Evolutionary conservation across 2,797 vertebrate species (phyloP), one percentile per base, ranked within the genome.

Genomic region (Sebastes itinus): DNA sequence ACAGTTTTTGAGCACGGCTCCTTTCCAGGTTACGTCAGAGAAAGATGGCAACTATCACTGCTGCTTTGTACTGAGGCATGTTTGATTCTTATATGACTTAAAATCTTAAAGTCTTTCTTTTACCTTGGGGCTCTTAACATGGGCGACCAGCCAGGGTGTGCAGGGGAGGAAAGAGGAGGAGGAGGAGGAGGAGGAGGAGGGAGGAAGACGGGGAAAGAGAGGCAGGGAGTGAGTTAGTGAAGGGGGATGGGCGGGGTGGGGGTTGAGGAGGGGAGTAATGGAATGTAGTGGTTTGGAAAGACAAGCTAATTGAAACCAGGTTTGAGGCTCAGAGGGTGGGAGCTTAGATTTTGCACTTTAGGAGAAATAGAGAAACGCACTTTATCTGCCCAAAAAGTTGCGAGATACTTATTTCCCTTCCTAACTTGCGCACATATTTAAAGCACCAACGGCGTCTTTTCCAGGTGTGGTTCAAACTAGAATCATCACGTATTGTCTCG

Each of bases 241-340:
- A 79, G 88, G 90, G 84, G 92, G 88, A 86, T 83, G 92, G 88
- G 89, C 13, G 72, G 87, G 81, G 80, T 65, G 87, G 87, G 72
- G 74, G 75, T 25, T 77, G 84, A 88, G 93, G 90, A 91, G 88
- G 94, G 93, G 95, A 93, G 94, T 92, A 92, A 94, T 95, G 91
- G 91, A 95, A 97, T 96, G 96, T 94, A 93, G 92, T 95, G 96
- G 97, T 97, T 97, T 96, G 96, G 96, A 96, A 96, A 96, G 93
- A 96, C 95, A 95, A 94, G 87, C 95, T 97, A 97, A 97, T 97
- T 97, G 95, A 95, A 96, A 95, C 94, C 96, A 97, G 95, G 94
- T 95, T 95, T 94, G 88, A 93, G 93, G 92, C 88, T 77, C 80
- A 91, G 80, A 88, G 77, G 85, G 90, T 54, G 86, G 84, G 74